A percentile compares a stretch with the other conserved stretches of the same genome.
phyloP scores from a whole-genome alignment of 2,797 vertebrate genomes.

The Petrocephalus schoutedeni region DNA sequence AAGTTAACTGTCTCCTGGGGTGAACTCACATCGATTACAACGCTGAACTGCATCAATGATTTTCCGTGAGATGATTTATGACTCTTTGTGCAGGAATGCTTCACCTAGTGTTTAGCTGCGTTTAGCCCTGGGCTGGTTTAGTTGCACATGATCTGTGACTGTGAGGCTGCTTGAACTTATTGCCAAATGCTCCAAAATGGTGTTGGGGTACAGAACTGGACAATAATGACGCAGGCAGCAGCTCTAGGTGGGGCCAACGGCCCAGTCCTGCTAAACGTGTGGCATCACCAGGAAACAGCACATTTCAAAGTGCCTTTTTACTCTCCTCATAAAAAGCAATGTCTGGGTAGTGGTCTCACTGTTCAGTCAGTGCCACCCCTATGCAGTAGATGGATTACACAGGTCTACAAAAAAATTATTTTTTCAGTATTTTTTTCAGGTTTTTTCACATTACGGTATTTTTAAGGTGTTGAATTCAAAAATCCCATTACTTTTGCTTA shows the following conservation, averaged over 20 bases:
- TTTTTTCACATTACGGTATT: too few species aligned
- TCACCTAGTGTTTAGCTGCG: background rate
- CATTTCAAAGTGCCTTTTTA: background rate
- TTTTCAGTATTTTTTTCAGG: too few species aligned
- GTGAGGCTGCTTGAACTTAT: background rate
- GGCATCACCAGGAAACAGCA: background rate
- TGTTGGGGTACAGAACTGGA: background rate
- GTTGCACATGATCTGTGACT: background rate
- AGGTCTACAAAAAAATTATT: too few species aligned
- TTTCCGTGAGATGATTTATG: background rate
- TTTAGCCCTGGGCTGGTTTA: background rate
- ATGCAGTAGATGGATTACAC: background rate
- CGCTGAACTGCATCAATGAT: background rate
- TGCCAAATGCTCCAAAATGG: too few species aligned
- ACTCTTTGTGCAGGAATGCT: background rate
- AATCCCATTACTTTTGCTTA: too few species aligned
- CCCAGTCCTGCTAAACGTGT: background rate
- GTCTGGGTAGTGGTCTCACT: background rate
- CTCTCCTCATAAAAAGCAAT: background rate
- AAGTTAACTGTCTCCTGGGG: background rate
- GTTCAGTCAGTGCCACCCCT: background rate
- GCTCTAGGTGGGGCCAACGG: background rate
- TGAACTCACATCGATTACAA: background rate
- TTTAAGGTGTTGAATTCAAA: too few species aligned
- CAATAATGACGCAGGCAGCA: background rate